A percentile compares a stretch with the other conserved stretches of the same genome.
These are phyloP conservation scores for Scyliorhinus canicula DNA, from an alignment of 2,797 vertebrate species.

Conservation along the genomic window DNA sequence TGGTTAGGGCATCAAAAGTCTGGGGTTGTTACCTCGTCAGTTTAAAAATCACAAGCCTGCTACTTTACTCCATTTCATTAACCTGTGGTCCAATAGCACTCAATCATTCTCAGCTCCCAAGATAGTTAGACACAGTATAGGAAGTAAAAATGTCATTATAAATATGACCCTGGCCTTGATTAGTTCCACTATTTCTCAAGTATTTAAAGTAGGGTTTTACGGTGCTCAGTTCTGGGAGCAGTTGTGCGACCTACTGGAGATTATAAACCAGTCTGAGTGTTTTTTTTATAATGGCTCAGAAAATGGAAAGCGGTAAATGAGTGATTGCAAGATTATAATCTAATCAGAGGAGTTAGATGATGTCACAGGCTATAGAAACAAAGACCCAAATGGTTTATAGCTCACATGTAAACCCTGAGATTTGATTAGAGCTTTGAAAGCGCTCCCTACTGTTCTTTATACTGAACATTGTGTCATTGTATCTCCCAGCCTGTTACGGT, in stretches of 20 bases:
- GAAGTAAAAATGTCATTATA: not conserved
- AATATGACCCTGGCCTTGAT: not conserved
- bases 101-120: not conserved
- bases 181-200: not conserved
- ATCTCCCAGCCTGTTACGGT: not conserved
- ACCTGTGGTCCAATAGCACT: not conserved
- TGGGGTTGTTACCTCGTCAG: not conserved
- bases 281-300: not conserved
- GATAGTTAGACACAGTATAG: not conserved
- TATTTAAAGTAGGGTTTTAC: not conserved
- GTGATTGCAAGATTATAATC: not conserved
- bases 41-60: not conserved
- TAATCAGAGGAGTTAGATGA: not conserved
- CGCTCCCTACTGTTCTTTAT: not conserved
- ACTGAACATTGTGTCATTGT: not conserved
- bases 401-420: not conserved
- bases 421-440: not conserved
- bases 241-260: not conserved
- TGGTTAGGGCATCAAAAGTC: not conserved
- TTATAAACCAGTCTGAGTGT: not conserved
- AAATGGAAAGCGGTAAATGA: not conserved
- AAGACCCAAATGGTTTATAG: not conserved
- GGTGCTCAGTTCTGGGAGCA: not conserved
- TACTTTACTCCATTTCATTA: not conserved
- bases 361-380: not conserved